Evolutionary conservation across 2,888 invertebrate species (phyloP), one percentile per base, ranked within the genome.

Genomic region (Automeris io): DNA sequence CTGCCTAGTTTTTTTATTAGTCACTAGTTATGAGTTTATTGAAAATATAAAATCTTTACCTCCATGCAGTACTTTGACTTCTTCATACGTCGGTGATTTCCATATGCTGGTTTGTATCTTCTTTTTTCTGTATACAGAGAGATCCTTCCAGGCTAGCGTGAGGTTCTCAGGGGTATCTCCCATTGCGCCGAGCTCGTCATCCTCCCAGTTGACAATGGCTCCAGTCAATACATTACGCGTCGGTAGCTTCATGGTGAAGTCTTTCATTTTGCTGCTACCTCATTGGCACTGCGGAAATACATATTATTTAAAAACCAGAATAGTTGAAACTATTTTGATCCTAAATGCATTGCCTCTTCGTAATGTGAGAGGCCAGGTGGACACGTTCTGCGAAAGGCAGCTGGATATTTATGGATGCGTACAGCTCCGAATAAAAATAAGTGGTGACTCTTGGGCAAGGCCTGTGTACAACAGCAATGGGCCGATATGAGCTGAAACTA

Each of bases 51-150:
- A 5, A 16, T 21, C 3, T 31, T 56, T 63, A 90, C 90, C 89
- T 74, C 86, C 88, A 61, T 89, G 83, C 34, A 90, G 60, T 25
- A 90, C 80, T 45, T 83, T 83, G 9, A 88, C 70, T 49, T 87
- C 81, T 51, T 89, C 88, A 45, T 83, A 81, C 1, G 70, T 72
- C 18, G 85, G 65, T 0, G 85, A 80, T 33, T 79, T 70, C 76
- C 89, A 87, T 38, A 89, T 87, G 43, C 85, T 83, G 25, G 71
- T 82, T 49, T 85, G 77, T 7, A 60, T 66, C 40, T 87, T 88
- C 60, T 75, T 87, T 54, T 66, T 79, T 25, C 87, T 75, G 49
- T 85, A 88, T 1, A 89, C 87, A 0, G 86, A 87, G 0, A 89
- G 70, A 49, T 88, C 83, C 42, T 86, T 87, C 89, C 89, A 89